A percentile compares a stretch with the other conserved stretches of the same genome.
phyloP scores from a whole-genome alignment of 2,797 vertebrate species.

The Lutra lutra region DNA sequence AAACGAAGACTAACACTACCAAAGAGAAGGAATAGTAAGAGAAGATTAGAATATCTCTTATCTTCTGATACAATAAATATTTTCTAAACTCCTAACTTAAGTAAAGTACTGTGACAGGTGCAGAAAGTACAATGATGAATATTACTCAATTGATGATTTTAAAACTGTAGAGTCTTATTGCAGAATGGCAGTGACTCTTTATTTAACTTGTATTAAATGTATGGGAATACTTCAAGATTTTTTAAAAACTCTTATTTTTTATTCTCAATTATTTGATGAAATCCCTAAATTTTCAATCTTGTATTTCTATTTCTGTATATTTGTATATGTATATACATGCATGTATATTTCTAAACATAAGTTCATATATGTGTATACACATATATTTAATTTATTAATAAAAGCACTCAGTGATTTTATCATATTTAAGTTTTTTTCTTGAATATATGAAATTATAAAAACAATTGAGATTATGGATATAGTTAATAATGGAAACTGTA shows the following conservation, averaged over 20 bases:
- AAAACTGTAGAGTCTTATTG: not conserved
- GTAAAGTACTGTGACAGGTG: not conserved
- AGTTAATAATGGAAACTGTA: not conserved
- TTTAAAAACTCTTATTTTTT: not conserved
- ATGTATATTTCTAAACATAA: not conserved
- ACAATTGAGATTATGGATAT: not conserved
- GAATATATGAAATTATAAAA: not conserved
- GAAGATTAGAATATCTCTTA: not conserved
- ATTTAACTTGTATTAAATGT: slow-evolving; percentile 4
- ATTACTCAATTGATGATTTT: not conserved
- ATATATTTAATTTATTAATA: not conserved
- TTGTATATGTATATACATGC: not conserved
- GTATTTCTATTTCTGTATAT: not conserved
- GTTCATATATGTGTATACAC: not conserved
- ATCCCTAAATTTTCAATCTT: not conserved
- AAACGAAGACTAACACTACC: not conserved
- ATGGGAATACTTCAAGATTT: not conserved
- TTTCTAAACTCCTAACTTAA: not conserved
- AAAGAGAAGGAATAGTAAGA: not conserved
- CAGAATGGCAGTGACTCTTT: not conserved
- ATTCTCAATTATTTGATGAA: slow-evolving; percentile 17
- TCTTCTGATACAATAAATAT: not conserved
- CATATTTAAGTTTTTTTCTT: not conserved
- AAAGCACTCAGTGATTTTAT: not conserved
- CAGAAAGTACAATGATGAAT: not conserved